Base-by-base conservation (phyloP, 2,888 invertebrate species). In the Anarsia innoxiella region DNA sequence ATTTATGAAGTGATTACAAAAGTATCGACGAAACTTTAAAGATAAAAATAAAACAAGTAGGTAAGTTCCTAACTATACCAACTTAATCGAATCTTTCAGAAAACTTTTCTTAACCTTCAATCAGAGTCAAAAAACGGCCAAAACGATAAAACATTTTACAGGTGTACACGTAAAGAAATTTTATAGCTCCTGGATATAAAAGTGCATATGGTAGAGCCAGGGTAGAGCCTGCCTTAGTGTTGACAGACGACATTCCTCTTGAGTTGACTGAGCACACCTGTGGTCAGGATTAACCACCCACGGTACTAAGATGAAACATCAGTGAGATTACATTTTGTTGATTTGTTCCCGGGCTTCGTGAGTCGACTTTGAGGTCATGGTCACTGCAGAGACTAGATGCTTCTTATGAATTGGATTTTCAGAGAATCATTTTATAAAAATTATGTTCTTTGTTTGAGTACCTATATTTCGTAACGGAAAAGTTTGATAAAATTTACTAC, bases 211-310 rank as follows among this genome's bases (percentile, higher is more conserved):
- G 41, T 46, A 44, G 40, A 42, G 43, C 4, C 4, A 19, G 4
- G n/a, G n/a, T n/a, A n/a, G n/a, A n/a, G n/a, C n/a, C n/a, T n/a
- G n/a, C n/a, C n/a, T n/a, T n/a, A n/a, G 47, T 44, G 50, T 51
- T 52, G 54, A 55, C 51, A 48, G 35, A 49, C 48, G 31, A 48
- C 54, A 65, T 59, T 63, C 64, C 55, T 40, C 42, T 37, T 39
- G 34, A 49, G 44, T 49, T 44, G 44, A 38, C 40, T 15, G 38
- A 49, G 47, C 55, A 53, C 63, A 66, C 65, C 60, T 64, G 55
- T 51, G 48, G 41, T 41, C 41, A 44, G 37, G 45, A 45, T 48
- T 51, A 48, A 46, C 44, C 45, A 49, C 42, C 46, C 51, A 49
- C 42, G 42, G 42, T 16, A n/a, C 35, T 23, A 30, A 37, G 38